Percentiles rank a stretch among this genome's conserved stretches.
Conservation (phyloP, 2,797 vertebrate genomes). For the Sandelia bainsii region DNA sequence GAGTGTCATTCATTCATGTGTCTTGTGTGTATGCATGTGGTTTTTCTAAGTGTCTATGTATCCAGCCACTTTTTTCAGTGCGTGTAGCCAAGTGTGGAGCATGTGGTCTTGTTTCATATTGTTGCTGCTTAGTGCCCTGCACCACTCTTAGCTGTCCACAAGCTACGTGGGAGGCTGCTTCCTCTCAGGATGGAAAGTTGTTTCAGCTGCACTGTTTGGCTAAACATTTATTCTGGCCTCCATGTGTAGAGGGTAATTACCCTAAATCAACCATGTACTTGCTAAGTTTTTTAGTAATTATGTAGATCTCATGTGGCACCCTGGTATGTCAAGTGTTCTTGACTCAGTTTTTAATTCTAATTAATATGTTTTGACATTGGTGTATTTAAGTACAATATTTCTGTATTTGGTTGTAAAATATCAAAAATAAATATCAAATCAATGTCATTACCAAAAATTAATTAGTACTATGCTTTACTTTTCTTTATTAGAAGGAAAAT, state of each 20-base stretch:
- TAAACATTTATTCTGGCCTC: slow-evolving; percentile 71
- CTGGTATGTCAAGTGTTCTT: slow-evolving; percentile 4
- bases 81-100: slow-evolving; percentile 25
- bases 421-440: background rate
- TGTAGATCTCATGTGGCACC: slow-evolving; percentile 25
- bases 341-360: slow-evolving; percentile 10
- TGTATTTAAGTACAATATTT: background rate
- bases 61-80: slow-evolving; percentile 3
- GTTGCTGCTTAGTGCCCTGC: slow-evolving; percentile 41
- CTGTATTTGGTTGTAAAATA: background rate
- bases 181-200: slow-evolving; percentile 69
- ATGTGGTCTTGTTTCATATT: slow-evolving; percentile 49
- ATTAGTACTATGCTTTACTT: too few relatives aligned
- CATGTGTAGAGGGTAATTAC: slow-evolving; percentile 43
- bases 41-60: slow-evolving; percentile 34
- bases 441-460: too few relatives aligned
- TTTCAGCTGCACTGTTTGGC: slow-evolving; percentile 62
- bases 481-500: background rate
- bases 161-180: slow-evolving; percentile 54
- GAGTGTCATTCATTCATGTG: slow-evolving; percentile 34
- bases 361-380: background rate
- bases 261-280: slow-evolving; percentile 38
- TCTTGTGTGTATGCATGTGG: slow-evolving; percentile 14
- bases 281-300: slow-evolving; percentile 39
- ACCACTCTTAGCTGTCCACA: slow-evolving; percentile 47